Conservation (phyloP, 2,113 vertebrate genomes). For the Tetrax tetrax region DNA sequence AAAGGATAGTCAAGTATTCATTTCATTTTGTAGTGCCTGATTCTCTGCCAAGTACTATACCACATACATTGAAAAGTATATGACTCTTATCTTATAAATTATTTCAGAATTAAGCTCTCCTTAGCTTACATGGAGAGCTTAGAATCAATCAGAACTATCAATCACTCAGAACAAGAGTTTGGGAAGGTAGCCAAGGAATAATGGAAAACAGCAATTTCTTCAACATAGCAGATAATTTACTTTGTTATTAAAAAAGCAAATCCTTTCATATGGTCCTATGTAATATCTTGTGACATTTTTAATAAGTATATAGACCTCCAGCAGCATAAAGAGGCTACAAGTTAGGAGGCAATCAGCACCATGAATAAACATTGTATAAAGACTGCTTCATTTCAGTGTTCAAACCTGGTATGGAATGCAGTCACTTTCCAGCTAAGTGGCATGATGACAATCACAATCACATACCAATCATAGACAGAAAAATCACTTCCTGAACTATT, state of each 20-base stretch:
- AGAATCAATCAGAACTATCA: neutral
- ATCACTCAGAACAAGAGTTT: neutral
- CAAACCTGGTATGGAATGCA: neutral
- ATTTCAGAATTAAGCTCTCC: neutral
- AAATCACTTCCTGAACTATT: neutral
- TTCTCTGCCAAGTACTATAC: neutral
- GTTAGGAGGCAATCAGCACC: neutral
- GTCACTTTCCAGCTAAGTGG: neutral
- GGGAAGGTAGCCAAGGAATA: neutral
- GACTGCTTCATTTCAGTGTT: neutral
- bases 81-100: neutral
- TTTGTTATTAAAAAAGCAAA: neutral
- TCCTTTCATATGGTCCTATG: neutral
- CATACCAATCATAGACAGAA: neutral
- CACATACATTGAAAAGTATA: neutral
- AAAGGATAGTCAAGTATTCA: neutral
- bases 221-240: neutral
- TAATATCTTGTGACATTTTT: neutral
- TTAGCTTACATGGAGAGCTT: neutral
- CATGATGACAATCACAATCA: neutral
- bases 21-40: neutral
- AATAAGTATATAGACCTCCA: neutral
- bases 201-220: neutral
- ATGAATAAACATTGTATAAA: neutral
- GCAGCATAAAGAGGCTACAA: neutral